Base-by-base conservation (phyloP, 2,113 vertebrate species). In the Rhineura floridana region DNA sequence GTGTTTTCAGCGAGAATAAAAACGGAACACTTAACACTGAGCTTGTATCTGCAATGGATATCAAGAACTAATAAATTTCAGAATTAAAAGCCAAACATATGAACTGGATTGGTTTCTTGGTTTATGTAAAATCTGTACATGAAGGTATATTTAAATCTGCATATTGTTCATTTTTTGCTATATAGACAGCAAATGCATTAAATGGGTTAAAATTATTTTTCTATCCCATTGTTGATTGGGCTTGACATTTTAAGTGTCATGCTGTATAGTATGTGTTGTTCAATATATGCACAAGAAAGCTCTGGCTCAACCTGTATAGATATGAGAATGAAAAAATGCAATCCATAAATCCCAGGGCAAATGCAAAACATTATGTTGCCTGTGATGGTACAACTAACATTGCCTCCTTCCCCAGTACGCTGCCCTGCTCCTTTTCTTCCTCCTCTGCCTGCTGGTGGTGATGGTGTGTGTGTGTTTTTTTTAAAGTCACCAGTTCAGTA, bases 41-140 rank as follows among this genome's bases (percentile, higher is more conserved):
- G 94, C 88, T 95, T 95, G 94, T 95, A 95, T 95, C 93, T 94
- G 88, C 95, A 95, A 92, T 89, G 87, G 92, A 92, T 90, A 70
- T 59, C 65, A 91, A 95, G 88, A 96, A 83, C 94, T 95, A 95
- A 96, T 97, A 96, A 95, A 97, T 97, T 96, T 93, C 80, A 94
- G 88, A 95, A 97, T 95, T 96, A 97, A 97, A 96, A 96, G 90
- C 91, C 90, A 96, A 91, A 92, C 81, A 95, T 90, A 96, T 95
- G 95, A 94, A 87, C 75, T 85, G 23, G 81, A 86, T 83, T 93
- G 87, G 86, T 95, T 94, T 91, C 79, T 39, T 63, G 69, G 91
- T 95, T 96, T 97, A 96, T 93, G 79, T 94, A 91, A 96, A 97
- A 97, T 96, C 96, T 94, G 95, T 96, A 95, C 83, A 80, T 95